A percentile compares a stretch with the other conserved stretches of the same genome.
phyloP scores from a whole-genome alignment of 2,888 invertebrate species.

The Cataglyphis cursor region DNA sequence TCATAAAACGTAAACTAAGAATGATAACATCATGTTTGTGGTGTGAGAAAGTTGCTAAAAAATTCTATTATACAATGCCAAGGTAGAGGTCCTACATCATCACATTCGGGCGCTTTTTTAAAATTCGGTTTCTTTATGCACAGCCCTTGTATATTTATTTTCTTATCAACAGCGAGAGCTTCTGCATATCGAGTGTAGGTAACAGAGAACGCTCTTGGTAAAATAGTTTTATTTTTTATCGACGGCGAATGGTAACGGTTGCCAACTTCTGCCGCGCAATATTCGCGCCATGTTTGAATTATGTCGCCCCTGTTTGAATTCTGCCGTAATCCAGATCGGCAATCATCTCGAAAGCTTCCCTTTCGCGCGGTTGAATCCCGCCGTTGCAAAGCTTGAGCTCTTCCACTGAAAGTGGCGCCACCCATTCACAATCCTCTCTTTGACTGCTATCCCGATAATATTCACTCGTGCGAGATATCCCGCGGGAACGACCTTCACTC shows the following conservation, averaged over 20 bases:
- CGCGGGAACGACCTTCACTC: constrained; percentile 66
- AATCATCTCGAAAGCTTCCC: constrained; percentile 20
- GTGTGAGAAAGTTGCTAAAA: too few relatives aligned
- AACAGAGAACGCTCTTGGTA: constrained; percentile 8
- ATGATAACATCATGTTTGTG: too few relatives aligned
- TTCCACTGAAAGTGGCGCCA: constrained; percentile 59
- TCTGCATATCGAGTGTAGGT: constrained; percentile 23
- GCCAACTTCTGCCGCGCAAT: not conserved
- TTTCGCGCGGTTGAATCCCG: constrained; percentile 25
- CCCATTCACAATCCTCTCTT: not conserved
- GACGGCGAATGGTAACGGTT: constrained; percentile 17
- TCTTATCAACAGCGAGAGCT: not conserved
- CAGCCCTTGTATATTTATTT: not conserved
- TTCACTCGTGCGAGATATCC: constrained; percentile 60
- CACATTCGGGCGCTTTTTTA: too few relatives aligned
- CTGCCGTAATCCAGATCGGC: not conserved
- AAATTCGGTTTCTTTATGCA: too few relatives aligned
- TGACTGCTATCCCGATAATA: not conserved
- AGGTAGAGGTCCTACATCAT: too few relatives aligned
- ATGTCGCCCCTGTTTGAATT: not conserved
- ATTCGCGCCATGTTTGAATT: constrained; percentile 10
- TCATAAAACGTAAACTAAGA: too few relatives aligned
- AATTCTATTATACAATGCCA: too few relatives aligned
- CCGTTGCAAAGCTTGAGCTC: constrained; percentile 18
- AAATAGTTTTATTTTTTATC: constrained; percentile 33